A percentile compares a stretch with the other conserved stretches of the same genome.
Conservation (phyloP, 2,113 vertebrate genomes). For the Scatophagus argus region DNA sequence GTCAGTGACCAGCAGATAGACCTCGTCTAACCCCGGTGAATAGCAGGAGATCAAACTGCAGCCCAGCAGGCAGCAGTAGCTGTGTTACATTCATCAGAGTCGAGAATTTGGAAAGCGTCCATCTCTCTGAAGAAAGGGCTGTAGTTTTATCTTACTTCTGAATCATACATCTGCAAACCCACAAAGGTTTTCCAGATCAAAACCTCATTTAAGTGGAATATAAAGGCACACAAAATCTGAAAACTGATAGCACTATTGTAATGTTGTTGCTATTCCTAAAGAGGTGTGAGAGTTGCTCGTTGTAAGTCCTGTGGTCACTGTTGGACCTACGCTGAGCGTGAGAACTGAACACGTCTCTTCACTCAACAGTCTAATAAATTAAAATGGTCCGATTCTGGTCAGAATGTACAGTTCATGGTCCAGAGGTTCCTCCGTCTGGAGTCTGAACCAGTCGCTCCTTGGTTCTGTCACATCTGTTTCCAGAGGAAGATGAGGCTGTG, state of each 20-base stretch:
- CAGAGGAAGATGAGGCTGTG: constrained; percentile 76
- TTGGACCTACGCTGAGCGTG: constrained; percentile 38
- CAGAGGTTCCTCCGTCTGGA: constrained; percentile 58
- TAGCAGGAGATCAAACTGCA: constrained; percentile 33
- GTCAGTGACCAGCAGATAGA: constrained; percentile 43
- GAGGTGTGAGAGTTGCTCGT: constrained; percentile 49
- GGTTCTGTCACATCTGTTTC: constrained; percentile 69
- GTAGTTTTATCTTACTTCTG: constrained; percentile 18
- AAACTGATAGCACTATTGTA: constrained; percentile 45
- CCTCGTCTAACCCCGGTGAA: constrained; percentile 28
- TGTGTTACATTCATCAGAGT: constrained; percentile 66
- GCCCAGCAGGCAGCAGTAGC: constrained; percentile 45
- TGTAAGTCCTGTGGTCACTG: constrained; percentile 32
- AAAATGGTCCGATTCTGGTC: constrained; percentile 73
- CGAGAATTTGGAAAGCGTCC: constrained; percentile 8
- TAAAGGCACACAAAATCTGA: constrained; percentile 55
- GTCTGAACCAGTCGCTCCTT: constrained; percentile 53
- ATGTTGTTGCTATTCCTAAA: constrained; percentile 60
- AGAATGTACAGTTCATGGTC: constrained; percentile 53
- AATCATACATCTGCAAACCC: constrained; percentile 33
- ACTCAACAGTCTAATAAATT: constrained; percentile 76
- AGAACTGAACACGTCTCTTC: constrained; percentile 64
- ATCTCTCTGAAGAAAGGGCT: constrained; percentile 19
- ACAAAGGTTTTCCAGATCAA: constrained; percentile 13
- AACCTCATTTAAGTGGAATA: constrained; percentile 29